These are phyloP conservation scores for Stylophora pistillata DNA, from an alignment of 64 coral and sea anemone species.

Conservation along the genomic window DNA sequence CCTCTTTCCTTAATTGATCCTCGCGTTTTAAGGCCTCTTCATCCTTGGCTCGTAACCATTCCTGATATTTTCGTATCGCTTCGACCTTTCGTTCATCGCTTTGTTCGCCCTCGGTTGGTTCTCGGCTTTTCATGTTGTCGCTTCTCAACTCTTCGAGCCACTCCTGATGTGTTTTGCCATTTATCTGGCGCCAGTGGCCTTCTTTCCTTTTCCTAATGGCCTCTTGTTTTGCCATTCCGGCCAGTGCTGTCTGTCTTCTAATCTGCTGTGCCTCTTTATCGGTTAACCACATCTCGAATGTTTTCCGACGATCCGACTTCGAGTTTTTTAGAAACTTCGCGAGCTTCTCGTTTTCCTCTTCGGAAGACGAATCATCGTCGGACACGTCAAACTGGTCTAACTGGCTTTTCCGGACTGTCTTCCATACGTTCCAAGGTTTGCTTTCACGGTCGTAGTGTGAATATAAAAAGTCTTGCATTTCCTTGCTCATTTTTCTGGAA, in stretches of 20 bases:
- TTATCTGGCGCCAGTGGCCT: not conserved
- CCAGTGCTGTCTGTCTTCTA: not conserved
- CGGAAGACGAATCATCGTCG: conserved; percentile 31
- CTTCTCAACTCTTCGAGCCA: conserved; percentile 15
- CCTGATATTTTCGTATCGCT: conserved; percentile 1
- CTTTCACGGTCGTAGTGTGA: conserved; percentile 7
- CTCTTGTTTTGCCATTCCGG: not conserved
- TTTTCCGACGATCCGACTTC: conserved; percentile 3
- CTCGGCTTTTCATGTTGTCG: not conserved
- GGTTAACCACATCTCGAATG: conserved; percentile 14
- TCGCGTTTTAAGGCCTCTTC: not conserved
- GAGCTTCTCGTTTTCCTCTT: conserved; percentile 12
- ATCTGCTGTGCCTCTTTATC: conserved; percentile 3
- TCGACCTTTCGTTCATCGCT: conserved; percentile 4
- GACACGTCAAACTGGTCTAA: conserved; percentile 1
- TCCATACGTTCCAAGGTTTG: conserved; percentile 16
- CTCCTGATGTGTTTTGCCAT: not conserved
- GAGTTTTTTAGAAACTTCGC: not conserved
- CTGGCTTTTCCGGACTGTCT: conserved; percentile 20
- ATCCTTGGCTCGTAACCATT: conserved; percentile 11
- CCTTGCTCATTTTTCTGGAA: not conserved
- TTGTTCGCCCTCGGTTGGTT: not conserved
- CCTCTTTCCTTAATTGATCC: conserved; percentile 3
- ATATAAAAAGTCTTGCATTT: conserved; percentile 1
- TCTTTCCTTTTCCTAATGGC: not conserved